These are phyloP conservation scores for Gymnoscopelus microlampas DNA, from an alignment of 2,797 vertebrate genomes.

Conservation along the genomic window DNA sequence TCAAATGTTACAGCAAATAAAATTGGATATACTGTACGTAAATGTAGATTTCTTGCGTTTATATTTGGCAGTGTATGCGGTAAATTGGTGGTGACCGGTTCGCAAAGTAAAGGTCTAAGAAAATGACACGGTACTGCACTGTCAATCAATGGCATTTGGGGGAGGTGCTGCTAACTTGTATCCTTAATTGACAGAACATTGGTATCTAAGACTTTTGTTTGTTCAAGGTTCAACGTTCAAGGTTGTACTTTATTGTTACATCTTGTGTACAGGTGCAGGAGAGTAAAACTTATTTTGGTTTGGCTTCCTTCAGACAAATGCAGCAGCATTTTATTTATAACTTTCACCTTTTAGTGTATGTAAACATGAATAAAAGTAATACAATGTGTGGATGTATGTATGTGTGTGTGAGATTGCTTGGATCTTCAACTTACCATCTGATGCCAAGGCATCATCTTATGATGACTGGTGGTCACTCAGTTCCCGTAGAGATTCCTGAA, in stretches of 20 bases:
- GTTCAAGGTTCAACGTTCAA: no score
- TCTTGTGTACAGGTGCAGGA: no score
- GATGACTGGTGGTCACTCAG: conserved; percentile 31
- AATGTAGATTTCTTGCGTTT: no score
- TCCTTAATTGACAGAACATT: no score
- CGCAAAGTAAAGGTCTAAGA: background rate
- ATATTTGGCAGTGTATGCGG: background rate
- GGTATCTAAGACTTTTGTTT: no score
- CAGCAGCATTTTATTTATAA: no score
- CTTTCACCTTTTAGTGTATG: background rate
- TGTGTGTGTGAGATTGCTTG: background rate
- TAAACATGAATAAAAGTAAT: background rate
- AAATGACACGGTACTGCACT: background rate
- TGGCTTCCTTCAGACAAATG: no score
- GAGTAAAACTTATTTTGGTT: no score
- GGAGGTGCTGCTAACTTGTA: no score
- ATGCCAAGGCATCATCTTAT: conserved; percentile 55
- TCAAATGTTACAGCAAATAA: no score
- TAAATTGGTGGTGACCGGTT: background rate
- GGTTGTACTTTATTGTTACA: no score
- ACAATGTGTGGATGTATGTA: background rate
- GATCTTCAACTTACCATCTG: conserved; percentile 63
- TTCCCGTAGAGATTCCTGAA: conserved; percentile 32
- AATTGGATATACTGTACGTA: no score
- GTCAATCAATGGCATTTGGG: background rate